Conservation (phyloP, 1,140 invertebrate species). For the Hycleus phaleratus region DNA sequence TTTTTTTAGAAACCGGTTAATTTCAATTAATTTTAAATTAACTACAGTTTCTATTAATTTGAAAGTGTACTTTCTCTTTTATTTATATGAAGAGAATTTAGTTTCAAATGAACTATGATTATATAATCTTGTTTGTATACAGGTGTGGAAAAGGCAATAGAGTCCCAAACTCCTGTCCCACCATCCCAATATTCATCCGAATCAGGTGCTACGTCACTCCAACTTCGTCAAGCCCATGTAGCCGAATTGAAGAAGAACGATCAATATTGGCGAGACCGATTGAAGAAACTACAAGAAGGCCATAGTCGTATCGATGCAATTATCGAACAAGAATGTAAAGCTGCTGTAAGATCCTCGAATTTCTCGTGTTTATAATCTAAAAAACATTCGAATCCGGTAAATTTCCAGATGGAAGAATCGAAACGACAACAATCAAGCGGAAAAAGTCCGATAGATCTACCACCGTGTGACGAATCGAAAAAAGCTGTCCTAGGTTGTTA, state of each 20-base stretch:
- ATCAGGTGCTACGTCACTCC: conserved; percentile 37
- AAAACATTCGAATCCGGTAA: background rate
- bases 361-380: background rate
- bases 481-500: conserved; percentile 36
- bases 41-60: background rate
- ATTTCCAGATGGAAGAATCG: conserved; percentile 30
- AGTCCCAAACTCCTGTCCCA: conserved; percentile 10
- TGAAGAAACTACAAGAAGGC: conserved; percentile 44
- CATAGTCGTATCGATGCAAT: conserved; percentile 44
- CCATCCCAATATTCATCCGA: conserved; percentile 30
- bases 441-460: conserved; percentile 4
- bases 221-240: conserved; percentile 36
- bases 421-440: conserved; percentile 13
- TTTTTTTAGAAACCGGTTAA: conserved; percentile 5
- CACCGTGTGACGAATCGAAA: conserved; percentile 30
- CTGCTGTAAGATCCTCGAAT: conserved; percentile 36
- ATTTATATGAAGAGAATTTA: background rate
- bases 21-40: conserved; percentile 14
- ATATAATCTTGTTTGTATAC: conserved; percentile 3
- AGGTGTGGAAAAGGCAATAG: conserved; percentile 4
- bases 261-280: conserved; percentile 46
- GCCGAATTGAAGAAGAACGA: conserved; percentile 40
- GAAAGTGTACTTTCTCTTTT: background rate
- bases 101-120: background rate
- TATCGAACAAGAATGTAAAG: conserved; percentile 47